These are phyloP conservation scores for Microctonus aethiopoides DNA, from an alignment of 2,888 invertebrate species.

Conservation along the genomic window DNA sequence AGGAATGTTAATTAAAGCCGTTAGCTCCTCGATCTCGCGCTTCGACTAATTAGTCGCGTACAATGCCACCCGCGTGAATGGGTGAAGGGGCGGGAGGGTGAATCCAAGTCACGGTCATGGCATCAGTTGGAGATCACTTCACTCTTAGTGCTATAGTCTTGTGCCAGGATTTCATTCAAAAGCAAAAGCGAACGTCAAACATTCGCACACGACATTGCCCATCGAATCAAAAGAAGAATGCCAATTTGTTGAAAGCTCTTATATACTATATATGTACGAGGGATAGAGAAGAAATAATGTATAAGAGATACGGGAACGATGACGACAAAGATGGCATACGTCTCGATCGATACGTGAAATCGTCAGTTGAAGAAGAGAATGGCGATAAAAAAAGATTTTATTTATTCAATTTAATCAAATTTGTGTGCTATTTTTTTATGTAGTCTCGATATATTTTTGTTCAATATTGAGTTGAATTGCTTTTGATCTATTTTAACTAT, in stretches of 20 bases:
- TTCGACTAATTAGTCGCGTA: constrained; percentile 66
- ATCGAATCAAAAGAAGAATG: constrained; percentile 57
- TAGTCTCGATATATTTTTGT: not conserved
- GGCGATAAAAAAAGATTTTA: not conserved
- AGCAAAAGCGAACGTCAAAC: constrained; percentile 55
- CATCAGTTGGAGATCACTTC: constrained; percentile 57
- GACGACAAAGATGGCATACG: not conserved
- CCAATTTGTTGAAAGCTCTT: constrained; percentile 56
- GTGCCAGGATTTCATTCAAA: constrained; percentile 52
- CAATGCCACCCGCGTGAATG: constrained; percentile 57
- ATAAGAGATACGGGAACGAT: not conserved
- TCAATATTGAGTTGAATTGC: not conserved
- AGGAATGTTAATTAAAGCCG: constrained; percentile 67
- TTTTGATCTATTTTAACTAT: not conserved
- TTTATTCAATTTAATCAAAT: not conserved
- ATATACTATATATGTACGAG: no score
- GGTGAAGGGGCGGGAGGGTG: no score
- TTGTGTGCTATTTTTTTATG: not conserved
- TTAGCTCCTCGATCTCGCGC: constrained; percentile 65
- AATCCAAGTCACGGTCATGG: constrained; percentile 45
- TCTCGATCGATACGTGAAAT: not conserved
- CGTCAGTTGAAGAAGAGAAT: constrained; percentile 10
- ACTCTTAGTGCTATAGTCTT: constrained; percentile 46
- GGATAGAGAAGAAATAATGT: no score
- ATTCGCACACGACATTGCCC: constrained; percentile 36